phyloP scores from a whole-genome alignment of 2,888 invertebrate species.

The Ophioninae sp. region DNA sequence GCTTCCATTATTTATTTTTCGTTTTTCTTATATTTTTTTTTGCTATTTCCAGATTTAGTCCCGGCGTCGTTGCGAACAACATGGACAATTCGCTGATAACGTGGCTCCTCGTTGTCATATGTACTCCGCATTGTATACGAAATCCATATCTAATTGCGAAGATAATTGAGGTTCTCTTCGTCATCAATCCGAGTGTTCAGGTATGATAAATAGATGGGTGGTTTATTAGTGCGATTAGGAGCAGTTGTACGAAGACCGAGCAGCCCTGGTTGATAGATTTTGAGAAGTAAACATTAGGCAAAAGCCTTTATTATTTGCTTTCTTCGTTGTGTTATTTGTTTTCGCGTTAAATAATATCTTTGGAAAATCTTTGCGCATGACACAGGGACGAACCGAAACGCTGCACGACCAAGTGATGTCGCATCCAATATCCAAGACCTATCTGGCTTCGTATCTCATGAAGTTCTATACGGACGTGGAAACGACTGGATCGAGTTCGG shows the following conservation, averaged over 20 bases:
- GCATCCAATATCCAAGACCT: conserved; percentile 91
- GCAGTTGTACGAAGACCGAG: no score
- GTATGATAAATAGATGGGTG: conserved; percentile 62
- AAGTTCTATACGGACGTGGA: conserved; percentile 99
- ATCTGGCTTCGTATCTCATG: conserved; percentile 95
- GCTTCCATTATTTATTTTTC: conserved; percentile 4
- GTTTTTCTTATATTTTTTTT: neutral
- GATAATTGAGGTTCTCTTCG: conserved; percentile 94
- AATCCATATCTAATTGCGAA: conserved; percentile 99
- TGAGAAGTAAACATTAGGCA: no score
- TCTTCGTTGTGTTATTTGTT: neutral
- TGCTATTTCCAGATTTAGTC: conserved; percentile 85
- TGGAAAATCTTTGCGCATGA: neutral
- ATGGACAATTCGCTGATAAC: conserved; percentile 92
- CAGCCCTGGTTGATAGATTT: no score
- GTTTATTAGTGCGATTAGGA: no score
- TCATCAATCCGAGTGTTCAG: conserved; percentile 88
- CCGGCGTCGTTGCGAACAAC: conserved; percentile 88
- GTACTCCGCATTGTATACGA: conserved; percentile 94
- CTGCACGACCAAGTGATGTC: conserved; percentile 91
- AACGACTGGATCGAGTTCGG: conserved; percentile 97
- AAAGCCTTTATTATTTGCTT: no score
- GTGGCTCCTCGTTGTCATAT: conserved; percentile 94
- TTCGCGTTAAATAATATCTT: neutral
- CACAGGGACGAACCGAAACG: conserved; percentile 80